Conservation (phyloP, 2,113 vertebrate genomes). For the Megatriorchis doriae region DNA sequence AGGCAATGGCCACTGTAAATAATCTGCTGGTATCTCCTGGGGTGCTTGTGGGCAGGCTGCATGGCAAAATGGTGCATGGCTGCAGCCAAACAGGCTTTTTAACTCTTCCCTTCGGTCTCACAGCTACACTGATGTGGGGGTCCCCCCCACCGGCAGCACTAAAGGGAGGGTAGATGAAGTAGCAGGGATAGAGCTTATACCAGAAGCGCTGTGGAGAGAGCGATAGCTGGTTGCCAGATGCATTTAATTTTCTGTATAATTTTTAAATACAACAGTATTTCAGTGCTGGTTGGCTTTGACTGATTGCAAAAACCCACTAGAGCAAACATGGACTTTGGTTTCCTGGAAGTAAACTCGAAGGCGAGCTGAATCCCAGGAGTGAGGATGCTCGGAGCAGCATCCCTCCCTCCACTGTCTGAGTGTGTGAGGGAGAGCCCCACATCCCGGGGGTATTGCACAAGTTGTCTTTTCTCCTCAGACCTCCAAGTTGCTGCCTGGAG, state of each 20-base stretch:
- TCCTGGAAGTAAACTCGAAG: neutral
- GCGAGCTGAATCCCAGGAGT: neutral
- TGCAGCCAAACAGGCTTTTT: neutral
- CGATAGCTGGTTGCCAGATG: neutral
- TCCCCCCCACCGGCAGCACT: too few species aligned
- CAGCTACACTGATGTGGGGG: neutral
- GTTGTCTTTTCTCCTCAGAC: neutral
- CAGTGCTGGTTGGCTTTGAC: neutral
- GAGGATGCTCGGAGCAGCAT: neutral
- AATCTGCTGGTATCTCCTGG: neutral
- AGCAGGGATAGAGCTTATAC: neutral
- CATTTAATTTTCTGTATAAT: neutral
- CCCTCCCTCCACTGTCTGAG: neutral
- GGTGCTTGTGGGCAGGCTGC: fast-evolving
- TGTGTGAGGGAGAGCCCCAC: fast-evolving
- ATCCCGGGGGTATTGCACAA: fast-evolving
- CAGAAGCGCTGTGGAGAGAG: neutral
- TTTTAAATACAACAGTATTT: neutral
- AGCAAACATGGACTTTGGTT: neutral
- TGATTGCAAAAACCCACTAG: neutral
- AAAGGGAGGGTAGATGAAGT: neutral
- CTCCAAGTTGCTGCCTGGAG: neutral
- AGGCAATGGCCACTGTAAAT: neutral
- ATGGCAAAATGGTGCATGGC: neutral
- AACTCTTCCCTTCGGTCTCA: neutral